Percentiles rank a stretch among this genome's conserved stretches.
These are phyloP conservation scores for Argya squamiceps DNA, from an alignment of 2,797 vertebrate genomes.

Conservation along the genomic window DNA sequence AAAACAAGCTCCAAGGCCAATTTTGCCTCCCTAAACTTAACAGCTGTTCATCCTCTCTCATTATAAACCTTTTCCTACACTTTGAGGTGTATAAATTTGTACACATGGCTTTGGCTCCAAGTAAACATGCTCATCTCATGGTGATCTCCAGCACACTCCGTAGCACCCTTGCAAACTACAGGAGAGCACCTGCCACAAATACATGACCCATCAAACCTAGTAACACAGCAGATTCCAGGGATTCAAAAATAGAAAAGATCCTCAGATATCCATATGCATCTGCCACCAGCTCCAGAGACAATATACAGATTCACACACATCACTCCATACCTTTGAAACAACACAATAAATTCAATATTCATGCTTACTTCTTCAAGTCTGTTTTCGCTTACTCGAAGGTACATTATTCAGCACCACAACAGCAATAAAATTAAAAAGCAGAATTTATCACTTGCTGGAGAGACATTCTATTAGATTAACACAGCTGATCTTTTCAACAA, in stretches of 20 bases:
- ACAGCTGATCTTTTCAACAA: not conserved
- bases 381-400: not conserved
- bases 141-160: not conserved
- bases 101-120: not conserved
- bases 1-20: not conserved
- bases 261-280: not conserved
- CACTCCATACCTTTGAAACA: not conserved
- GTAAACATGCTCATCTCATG: not conserved
- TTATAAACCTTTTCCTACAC: not conserved
- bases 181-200: not conserved
- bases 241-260: not conserved
- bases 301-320: fast-evolving
- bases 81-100: not conserved
- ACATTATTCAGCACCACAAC: not conserved
- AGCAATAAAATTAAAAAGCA: not conserved
- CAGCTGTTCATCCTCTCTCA: not conserved
- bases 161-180: not conserved
- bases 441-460: not conserved
- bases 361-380: not conserved
- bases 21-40: not conserved
- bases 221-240: not conserved
- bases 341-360: not conserved
- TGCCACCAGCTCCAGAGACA: not conserved
- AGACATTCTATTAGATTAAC: not conserved
- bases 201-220: not conserved